Conservation (phyloP, 2,888 invertebrate species). For the Drosophila eohydei region DNA sequence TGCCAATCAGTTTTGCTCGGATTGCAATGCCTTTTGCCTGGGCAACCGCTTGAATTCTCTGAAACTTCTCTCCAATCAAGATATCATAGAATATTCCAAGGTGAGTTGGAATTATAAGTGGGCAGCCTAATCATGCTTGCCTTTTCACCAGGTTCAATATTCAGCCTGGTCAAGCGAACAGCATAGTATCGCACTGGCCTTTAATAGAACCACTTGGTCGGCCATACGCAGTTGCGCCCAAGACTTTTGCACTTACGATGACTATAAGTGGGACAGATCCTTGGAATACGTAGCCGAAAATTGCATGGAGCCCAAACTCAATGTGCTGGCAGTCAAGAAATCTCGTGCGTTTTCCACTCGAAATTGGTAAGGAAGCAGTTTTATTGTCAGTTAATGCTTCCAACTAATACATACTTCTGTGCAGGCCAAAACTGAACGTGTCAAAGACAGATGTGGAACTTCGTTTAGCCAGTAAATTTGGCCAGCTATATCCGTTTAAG, state of each 20-base stretch:
- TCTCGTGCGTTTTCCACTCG: slow-evolving; percentile 99
- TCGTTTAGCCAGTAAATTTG: slow-evolving; percentile 84
- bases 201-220: slow-evolving; percentile 94
- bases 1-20: slow-evolving; percentile 90
- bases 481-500: slow-evolving; percentile 89
- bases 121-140: background rate
- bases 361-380: slow-evolving; percentile 91
- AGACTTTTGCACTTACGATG: slow-evolving; percentile 97
- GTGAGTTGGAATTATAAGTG: background rate
- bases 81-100: slow-evolving; percentile 8
- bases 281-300: slow-evolving; percentile 95
- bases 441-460: slow-evolving; percentile 92
- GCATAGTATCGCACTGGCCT: slow-evolving; percentile 99
- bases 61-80: background rate
- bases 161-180: slow-evolving; percentile 97
- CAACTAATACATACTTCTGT: background rate
- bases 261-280: slow-evolving; percentile 99
- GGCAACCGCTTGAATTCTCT: slow-evolving; percentile 88
- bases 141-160: slow-evolving; percentile 90
- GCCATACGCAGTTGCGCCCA: slow-evolving; percentile 91
- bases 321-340: slow-evolving; percentile 94
- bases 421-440: slow-evolving; percentile 88
- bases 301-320: slow-evolving; percentile 90
- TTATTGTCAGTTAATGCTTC: background rate
- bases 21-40: slow-evolving; percentile 95